Conservation (phyloP, 2,797 vertebrate genomes). For the Myotis pilosus region DNA sequence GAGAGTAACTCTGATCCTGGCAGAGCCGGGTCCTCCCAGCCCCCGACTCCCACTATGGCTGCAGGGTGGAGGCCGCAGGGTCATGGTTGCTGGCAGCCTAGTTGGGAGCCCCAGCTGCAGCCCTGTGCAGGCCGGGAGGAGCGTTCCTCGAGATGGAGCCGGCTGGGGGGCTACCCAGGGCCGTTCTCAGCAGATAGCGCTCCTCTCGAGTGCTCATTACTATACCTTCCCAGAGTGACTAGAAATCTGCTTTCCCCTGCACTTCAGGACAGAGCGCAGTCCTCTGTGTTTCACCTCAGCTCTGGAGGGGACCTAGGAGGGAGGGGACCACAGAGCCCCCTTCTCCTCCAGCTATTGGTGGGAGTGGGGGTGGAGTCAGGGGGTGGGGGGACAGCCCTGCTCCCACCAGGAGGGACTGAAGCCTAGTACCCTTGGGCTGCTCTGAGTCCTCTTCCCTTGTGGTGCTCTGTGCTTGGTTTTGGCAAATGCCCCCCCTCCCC, state of each 20-base stretch:
- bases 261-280: not conserved
- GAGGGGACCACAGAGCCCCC: not conserved
- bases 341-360: not conserved
- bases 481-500: not conserved
- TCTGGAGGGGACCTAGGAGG: not conserved
- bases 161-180: not conserved
- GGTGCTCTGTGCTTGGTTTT: not conserved
- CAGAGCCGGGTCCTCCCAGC: not conserved
- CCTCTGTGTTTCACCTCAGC: not conserved
- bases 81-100: not conserved
- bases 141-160: not conserved
- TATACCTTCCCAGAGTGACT: not conserved
- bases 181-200: not conserved
- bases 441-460: not conserved
- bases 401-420: not conserved
- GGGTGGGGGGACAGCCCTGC: not conserved
- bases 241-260: not conserved
- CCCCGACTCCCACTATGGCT: not conserved
- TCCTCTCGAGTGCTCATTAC: slow-evolving; percentile 18
- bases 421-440: rapidly evolving
- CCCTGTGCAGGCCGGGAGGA: not conserved
- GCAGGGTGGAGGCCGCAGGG: not conserved
- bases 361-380: no score
- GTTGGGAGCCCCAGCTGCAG: not conserved
- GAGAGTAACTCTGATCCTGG: not conserved